Evolutionary conservation across 2,888 invertebrate genomes (phyloP), one percentile per base, ranked within the genome.

Genomic region (Netelia virgata): DNA sequence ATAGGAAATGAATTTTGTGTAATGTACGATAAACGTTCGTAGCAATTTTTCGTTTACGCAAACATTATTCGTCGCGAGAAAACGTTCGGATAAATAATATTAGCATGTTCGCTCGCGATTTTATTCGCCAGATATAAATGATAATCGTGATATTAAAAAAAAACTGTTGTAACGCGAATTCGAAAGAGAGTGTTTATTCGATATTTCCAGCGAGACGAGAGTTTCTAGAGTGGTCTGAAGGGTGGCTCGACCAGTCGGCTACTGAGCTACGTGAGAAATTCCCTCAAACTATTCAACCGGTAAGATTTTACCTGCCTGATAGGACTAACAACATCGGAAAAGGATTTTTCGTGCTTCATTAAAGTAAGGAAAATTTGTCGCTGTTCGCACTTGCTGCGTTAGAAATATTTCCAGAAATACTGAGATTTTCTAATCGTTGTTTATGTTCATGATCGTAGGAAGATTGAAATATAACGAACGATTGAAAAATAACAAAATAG

Each of bases 161-260:
- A 47, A 47, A 47, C 1, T 47, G 47, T 14, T 11, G 10, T 14
- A 10, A 14, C 14, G 14, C 3, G 47, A 11, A 47, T 47, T 14
- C 3, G 11, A 47, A 47, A 11, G 14, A 11, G 59, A 59, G 18
- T 59, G 20, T 55, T 72, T 14, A 14, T 14, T 14, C 59, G 66
- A 66, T 66, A 47, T 66, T 61, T 61, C 14, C 61, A 23, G 61
- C 28, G 36, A 14, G 28, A 61, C 61, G 28, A 61, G 23, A 64
- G 36, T 41, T 36, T 47, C 47, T 10, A 14, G 14, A 47, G 14
- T 47, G 14, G 43, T 66, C 66, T 18, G 43, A 18, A 66, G 20
- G 64, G n/a, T 64, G 16, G 18, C 43, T 43, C 43, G 43, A 20
- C 10, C n/a, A 16, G 43, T 41, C 36, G 41, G 41, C 63, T 64